Evolutionary conservation across 2,888 invertebrate species (phyloP).

Genomic region (Strigamia transsilvanica): DNA sequence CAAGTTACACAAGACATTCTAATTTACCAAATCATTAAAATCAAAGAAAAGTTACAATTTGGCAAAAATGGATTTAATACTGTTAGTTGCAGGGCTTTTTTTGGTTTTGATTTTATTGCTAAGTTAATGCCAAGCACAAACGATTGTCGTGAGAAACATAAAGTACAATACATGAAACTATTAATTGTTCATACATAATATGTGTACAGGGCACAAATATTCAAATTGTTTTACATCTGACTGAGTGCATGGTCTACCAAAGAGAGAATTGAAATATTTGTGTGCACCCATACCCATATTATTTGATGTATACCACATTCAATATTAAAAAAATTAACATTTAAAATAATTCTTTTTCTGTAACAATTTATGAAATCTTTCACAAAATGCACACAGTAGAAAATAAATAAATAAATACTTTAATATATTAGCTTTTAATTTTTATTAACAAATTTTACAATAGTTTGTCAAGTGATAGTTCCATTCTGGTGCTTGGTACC

Average conservation of each 20-base stretch:
- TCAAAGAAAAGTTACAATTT: background rate
- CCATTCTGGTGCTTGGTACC: background rate
- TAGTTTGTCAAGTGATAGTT: background rate
- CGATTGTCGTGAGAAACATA: conserved; percentile 1
- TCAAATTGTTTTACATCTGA: too few species aligned
- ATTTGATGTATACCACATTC: background rate
- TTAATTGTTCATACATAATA: background rate
- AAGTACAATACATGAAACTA: background rate
- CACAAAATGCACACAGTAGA: background rate
- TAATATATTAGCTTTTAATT: too few species aligned
- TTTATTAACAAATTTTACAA: too few species aligned
- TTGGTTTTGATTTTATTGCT: conserved; percentile 41
- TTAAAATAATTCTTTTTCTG: too few species aligned
- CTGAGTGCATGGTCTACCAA: too few species aligned
- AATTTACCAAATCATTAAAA: background rate
- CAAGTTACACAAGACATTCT: background rate
- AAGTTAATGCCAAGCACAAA: conserved; percentile 11
- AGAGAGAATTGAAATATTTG: too few species aligned
- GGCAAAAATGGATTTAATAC: conserved; percentile 22
- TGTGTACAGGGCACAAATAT: background rate
- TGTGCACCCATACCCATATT: background rate
- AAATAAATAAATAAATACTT: too few species aligned
- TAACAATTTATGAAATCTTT: background rate
- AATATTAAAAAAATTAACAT: background rate
- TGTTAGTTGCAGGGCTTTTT: conserved; percentile 35